Evolutionary conservation across 2,113 vertebrate species (phyloP), one percentile per base, ranked within the genome.

Genomic region (Xiphophorus couchianus): DNA sequence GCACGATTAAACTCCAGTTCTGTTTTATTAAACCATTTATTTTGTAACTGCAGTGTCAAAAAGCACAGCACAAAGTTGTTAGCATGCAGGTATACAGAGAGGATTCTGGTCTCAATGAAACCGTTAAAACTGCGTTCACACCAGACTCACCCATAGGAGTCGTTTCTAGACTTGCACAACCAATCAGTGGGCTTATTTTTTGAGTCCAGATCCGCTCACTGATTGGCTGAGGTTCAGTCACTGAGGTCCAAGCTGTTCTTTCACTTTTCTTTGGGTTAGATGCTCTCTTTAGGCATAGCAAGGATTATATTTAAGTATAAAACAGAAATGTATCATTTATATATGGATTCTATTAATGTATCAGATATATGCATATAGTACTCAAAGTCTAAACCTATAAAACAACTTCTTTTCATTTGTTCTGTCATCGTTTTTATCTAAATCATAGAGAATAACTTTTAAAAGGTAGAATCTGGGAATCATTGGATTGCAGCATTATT

Each of bases 241-340:
- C 37, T 6, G 39, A 62, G 84, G 87, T 89, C 84, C 86, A 86
- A 86, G 62, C 88, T 85, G 86, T 74, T 71, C 63, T 76, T 80
- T 83, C 75, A 71, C 72, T 3, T 84, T 68, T 79, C 48, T 77
- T 69, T 74, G 74, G 83, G 51, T 77, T 89, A 86, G 82, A 84
- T 60, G 74, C 83, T 89, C 71, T 87, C 88, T 87, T 82, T 87
- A 90, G 85, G 89, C 86, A 85, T 90, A 91, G 86, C 65, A 13
- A 91, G 76, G 84, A 88, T 86, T 75, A 85, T 93, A 92, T 92
- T 90, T 89, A 92, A 91, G 76, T 84, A 82, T 80, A 90, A 80
- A 84, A 87, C 79, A 88, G 73, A 92, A 90, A 90, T 89, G 78
- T 91, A 91, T 93, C 85, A 86, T 93, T 92, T 93, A 91, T 93